A percentile compares a stretch with the other conserved stretches of the same genome.
phyloP scores from a whole-genome alignment of 2,113 vertebrate genomes.

The Notiomystis cincta region DNA sequence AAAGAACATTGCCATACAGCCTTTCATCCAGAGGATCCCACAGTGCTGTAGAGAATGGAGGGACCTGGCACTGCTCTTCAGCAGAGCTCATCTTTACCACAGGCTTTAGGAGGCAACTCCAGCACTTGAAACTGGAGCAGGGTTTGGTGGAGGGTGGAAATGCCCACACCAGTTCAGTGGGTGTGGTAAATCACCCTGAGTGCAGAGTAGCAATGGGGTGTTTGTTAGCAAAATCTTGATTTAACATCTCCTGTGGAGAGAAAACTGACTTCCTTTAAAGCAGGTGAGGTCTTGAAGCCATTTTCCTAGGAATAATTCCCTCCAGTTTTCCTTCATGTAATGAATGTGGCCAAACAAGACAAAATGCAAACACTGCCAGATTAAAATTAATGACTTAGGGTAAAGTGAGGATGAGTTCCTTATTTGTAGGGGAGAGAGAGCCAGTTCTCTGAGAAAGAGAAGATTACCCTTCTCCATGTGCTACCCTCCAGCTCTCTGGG shows the following conservation, averaged over 20 bases:
- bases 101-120: background rate
- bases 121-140: background rate
- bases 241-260: background rate
- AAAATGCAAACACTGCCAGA: background rate
- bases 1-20: conserved; percentile 56
- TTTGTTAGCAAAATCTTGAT: background rate
- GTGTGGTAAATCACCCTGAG: background rate
- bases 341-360: background rate
- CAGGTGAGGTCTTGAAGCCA: background rate
- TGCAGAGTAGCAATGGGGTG: background rate
- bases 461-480: background rate
- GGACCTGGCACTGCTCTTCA: conserved; percentile 45
- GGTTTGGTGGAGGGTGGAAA: background rate
- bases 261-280: background rate
- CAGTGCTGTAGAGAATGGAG: conserved; percentile 34
- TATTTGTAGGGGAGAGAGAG: background rate
- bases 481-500: background rate
- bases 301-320: background rate
- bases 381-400: background rate
- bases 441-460: background rate
- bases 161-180: background rate
- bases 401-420: background rate
- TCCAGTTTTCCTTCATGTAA: background rate
- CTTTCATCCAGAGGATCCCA: conserved; percentile 62
- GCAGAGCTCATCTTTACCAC: conserved; percentile 1